A percentile compares a stretch with the other conserved stretches of the same genome.
Conservation (phyloP, 2,797 vertebrate genomes). For the Helarctos malayanus region DNA sequence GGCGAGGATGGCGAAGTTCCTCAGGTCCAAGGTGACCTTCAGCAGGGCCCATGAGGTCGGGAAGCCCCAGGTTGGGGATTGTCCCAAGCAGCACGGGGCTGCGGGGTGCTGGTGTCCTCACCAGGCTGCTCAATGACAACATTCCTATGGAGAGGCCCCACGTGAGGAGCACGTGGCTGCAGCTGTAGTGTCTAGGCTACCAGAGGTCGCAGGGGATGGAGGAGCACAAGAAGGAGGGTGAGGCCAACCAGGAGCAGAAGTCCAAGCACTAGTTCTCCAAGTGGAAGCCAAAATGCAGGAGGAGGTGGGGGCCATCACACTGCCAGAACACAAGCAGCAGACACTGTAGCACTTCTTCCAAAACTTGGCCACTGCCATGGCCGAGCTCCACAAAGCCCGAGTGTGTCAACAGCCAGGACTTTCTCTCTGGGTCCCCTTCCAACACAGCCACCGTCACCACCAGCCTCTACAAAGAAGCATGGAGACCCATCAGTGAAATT, state of each 20-base stretch:
- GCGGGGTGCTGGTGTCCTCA: conserved; percentile 46
- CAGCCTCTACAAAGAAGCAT: conserved; percentile 99
- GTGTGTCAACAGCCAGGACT: conserved; percentile 97
- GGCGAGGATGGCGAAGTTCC: conserved; percentile 22
- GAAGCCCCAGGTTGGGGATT: conserved; percentile 43
- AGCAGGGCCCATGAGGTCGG: conserved; percentile 35
- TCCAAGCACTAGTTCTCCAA: conserved; percentile 99
- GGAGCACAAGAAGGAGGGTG: conserved; percentile 98
- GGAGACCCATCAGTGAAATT: conserved; percentile 97
- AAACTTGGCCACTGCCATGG: conserved; percentile 97
- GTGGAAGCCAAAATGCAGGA: conserved; percentile 96
- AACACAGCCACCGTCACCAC: conserved; percentile 98
- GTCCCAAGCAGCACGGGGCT: conserved; percentile 61
- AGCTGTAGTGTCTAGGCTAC: conserved; percentile 55
- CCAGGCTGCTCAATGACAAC: conserved; percentile 75
- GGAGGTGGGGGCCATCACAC: conserved; percentile 89
- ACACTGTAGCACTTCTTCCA: conserved; percentile 98
- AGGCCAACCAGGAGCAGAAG: conserved; percentile 98
- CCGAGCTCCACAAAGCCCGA: conserved; percentile 98
- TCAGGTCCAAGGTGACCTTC: conserved; percentile 7
- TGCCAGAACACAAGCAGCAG: conserved; percentile 91
- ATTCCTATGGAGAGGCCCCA: conserved; percentile 57
- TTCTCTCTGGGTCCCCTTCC: conserved; percentile 98
- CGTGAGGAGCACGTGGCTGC: conserved; percentile 74
- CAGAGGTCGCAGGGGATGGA: conserved; percentile 94